Percentiles rank a stretch among this genome's conserved stretches.
Evolutionary conservation across 2,888 invertebrate genomes (phyloP).

Genomic region (Hirtodrosophila confusa): DNA sequence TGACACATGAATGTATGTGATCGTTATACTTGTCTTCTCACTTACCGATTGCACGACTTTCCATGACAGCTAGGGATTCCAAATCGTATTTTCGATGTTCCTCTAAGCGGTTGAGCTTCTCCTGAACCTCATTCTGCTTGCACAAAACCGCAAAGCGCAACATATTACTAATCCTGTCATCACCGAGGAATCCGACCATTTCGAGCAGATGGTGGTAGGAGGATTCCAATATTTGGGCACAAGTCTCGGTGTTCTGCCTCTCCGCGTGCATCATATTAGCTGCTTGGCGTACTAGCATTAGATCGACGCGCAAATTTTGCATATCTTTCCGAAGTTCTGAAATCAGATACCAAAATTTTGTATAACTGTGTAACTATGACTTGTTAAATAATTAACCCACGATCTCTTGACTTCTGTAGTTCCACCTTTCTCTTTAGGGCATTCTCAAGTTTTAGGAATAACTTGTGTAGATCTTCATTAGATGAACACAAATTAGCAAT

Average conservation of each 20-base stretch:
- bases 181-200: neutral
- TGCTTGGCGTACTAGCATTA: slow-evolving; percentile 18
- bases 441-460: slow-evolving; percentile 13
- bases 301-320: slow-evolving; percentile 10
- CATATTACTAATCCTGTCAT: slow-evolving; percentile 14
- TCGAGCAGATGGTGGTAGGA: neutral
- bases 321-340: slow-evolving; percentile 9
- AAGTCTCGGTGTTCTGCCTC: neutral
- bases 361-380: neutral
- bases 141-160: slow-evolving; percentile 7
- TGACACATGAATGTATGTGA: neutral
- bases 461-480: slow-evolving; percentile 1
- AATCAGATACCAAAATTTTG: neutral
- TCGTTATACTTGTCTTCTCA: neutral
- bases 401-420: neutral
- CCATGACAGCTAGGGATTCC: slow-evolving; percentile 16
- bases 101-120: slow-evolving; percentile 7
- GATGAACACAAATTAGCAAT: slow-evolving; percentile 8
- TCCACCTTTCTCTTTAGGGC: neutral
- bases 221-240: neutral
- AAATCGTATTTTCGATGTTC: neutral
- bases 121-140: slow-evolving; percentile 35
- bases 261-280: neutral
- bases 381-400: slow-evolving; percentile 19
- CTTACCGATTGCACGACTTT: slow-evolving; percentile 28